Base-by-base conservation (phyloP, 2,888 invertebrate genomes). In the Coelogynopora nodosa region DNA sequence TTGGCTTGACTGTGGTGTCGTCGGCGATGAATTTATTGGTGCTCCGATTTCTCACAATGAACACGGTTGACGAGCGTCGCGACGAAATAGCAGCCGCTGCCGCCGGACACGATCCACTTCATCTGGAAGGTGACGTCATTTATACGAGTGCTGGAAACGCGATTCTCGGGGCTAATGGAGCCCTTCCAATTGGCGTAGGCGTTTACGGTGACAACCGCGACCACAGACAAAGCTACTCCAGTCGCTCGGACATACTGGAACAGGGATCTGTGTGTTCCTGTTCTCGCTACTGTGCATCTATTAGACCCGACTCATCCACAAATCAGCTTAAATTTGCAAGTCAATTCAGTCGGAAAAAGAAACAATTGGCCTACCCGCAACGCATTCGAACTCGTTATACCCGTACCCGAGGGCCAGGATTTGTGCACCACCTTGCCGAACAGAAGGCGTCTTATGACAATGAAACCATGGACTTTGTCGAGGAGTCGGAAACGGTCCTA, bases 21-120 rank as follows among this genome's bases (percentile, higher is more conserved):
- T 98, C 99, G 86, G 98, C 97, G 90, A 98, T 98, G 91, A 98
- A 98, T 93, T 93, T 99, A 89, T 93, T 98, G 27, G 98, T 98
- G 5, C 94, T 98, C 30, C 94, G 98, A 67, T 98, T 99, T 93
- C 96, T 99, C 95, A 98, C 98, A n/a, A 92, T 93, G 93, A 99
- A 99, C 93, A 98, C 98, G 0, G 98, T 98, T 92, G 98, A 98
- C 90, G 97, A 98, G 93, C 94, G 97, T 91, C 93, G 97, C 87
- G 97, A 98, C 90, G 97, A 97, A 92, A 95, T 96, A 82, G 97
- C 98, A 93, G 97, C 97, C 30, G 94, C 94, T 88, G 93, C 96
- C 94, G 85, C 85, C 26, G 85, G 67, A 1, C 96, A 96, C 91
- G 97, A 96, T 84, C 97, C 97, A 87, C 97, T 98, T 28, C 94